Base-by-base conservation (phyloP, 2,797 vertebrate species). In the Aratinga solstitialis region DNA sequence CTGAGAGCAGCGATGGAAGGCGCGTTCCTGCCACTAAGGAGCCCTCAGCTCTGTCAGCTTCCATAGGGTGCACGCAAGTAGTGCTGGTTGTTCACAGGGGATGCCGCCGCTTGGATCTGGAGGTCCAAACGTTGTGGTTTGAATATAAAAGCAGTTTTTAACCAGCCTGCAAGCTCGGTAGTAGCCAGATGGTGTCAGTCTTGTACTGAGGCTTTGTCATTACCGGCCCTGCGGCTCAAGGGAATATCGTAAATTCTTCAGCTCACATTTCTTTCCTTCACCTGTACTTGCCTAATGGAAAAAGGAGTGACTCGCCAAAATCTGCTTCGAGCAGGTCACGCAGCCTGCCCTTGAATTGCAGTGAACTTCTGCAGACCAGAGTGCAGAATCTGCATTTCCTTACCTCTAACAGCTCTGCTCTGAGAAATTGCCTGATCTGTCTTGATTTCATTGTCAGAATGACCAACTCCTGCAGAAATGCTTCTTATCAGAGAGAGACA, bases 161-260 rank as follows among this genome's bases (percentile, higher is more conserved):
- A 61, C 14, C 14, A 59, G 56, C 40, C 51, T 92, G 96, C 76
- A 88, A 80, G 34, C 19, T 87, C 74, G 42, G 19, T 14, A 42
- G 24, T 21, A 90, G 56, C 93, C 97, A 95, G 92, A n/a, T 59
- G 96, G 93, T 95, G 97, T 96, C 97, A 97, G 93, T 73, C 93
- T 96, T 95, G 96, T 42, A 93, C 38, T 56, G 54, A 68, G 27
- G 40, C 72, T 62, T 87, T 71, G 13, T 32, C 63, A 21, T 68
- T 50, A 42, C 11, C 61, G 10, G 66, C 13, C 34, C 18, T n/a
- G 6, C 6, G 47, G 27, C 48, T 92, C 67, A 66, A 26, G 6
- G 65, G 20, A 53, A 5, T 42, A 30, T 10, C 72, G 87, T 40
- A 68, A 78, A 95, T 87, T 81, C 38, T 82, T 38, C 50, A 67